Percentiles rank a stretch among this genome's conserved stretches.
phyloP scores from a whole-genome alignment of 2,797 vertebrate species.

The Paguma larvata region DNA sequence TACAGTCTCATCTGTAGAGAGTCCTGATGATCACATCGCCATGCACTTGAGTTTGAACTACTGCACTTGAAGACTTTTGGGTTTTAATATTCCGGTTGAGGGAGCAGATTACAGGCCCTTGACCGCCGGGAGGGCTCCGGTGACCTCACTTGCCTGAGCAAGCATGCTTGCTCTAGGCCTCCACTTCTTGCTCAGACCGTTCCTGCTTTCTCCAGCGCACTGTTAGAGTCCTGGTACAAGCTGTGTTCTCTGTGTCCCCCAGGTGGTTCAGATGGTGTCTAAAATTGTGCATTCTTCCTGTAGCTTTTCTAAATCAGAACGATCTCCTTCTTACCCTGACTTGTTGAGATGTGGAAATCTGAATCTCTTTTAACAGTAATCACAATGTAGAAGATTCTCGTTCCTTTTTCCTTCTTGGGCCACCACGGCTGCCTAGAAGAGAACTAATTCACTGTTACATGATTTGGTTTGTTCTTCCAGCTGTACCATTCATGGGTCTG shows the following conservation, averaged over 20 bases:
- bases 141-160: not conserved
- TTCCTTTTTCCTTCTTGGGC: not conserved
- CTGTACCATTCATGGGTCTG: not conserved
- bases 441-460: not conserved
- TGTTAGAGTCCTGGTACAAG: not conserved
- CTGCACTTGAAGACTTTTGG: not conserved
- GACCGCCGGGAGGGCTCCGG: not conserved
- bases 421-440: not conserved
- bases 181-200: not conserved
- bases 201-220: not conserved
- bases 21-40: not conserved
- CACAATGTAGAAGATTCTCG: not conserved
- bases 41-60: not conserved
- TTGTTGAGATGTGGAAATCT: not conserved
- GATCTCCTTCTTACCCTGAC: not conserved
- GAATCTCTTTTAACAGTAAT: not conserved
- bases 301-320: constrained; percentile 17
- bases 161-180: too few species aligned
- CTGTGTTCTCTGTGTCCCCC: not conserved
- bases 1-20: not conserved
- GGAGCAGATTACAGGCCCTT: not conserved
- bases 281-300: not conserved
- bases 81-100: not conserved
- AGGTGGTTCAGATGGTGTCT: not conserved
- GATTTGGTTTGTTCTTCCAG: not conserved